Evolutionary conservation across 2,888 invertebrate species (phyloP), one percentile per base, ranked within the genome.

Genomic region (Thymelicus acteon): DNA sequence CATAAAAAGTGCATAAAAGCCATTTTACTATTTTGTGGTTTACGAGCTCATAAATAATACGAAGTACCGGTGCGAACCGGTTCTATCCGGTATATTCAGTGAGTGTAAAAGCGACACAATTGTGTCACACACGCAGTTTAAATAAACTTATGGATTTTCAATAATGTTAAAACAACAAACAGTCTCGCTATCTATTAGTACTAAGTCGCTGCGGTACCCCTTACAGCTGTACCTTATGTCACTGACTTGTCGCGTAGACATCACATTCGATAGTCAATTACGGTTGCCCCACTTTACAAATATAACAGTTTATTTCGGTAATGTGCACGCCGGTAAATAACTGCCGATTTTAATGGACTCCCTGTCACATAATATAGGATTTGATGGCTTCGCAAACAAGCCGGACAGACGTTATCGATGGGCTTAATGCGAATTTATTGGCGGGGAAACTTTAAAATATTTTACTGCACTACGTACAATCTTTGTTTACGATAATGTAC

Each of bases 41-140:
- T 72, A 74, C 70, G 72, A 68, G 61, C 65, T 54, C 58, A 72
- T 74, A 74, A 74, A 74, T 72, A 68, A 68, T 66, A 31, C 60
- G 67, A 13, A 60, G 19, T 64, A 62, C 68, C 47, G 62, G 69
- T 58, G 63, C 57, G 63, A 82, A 80, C 83, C 78, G 77, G 80
- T 81, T 79, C 80, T 75, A 81, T 80, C 82, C 82, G 77, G 84
- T 67, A 78, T 77, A 79, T 77, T 54, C 24, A 24, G 54, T 19
- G 54, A 37, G 52, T 54, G 31, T 60, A 67, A 67, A 66, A 39
- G 60, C 54, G 54, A 54, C 19, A 54, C 54, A 54, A 54, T 24
- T 54, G 24, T 54, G 54, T 54, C 54, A 54, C 24, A 54, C 10
- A 12, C 49, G 49, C 24, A 54, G 24, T 54, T 54, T 54, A 54